Conservation (phyloP, 2,888 invertebrate species). For the Eristalinus aeneus region DNA sequence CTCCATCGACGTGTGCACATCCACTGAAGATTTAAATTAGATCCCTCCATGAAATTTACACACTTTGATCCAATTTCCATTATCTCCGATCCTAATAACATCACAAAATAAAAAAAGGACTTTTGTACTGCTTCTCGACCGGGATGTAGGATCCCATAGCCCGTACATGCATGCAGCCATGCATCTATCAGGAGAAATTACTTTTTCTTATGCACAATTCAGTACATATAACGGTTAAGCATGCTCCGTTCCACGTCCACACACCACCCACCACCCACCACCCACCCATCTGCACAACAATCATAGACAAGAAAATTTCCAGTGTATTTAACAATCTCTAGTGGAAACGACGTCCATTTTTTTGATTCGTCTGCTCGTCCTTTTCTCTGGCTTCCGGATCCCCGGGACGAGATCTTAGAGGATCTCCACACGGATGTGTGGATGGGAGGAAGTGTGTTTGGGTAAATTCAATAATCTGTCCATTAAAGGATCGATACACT, state of each 20-base stretch:
- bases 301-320: conserved; percentile 62
- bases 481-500: conserved; percentile 66
- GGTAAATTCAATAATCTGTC: conserved; percentile 67
- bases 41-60: conserved; percentile 25
- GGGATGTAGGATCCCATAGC: conserved; percentile 4
- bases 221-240: conserved; percentile 40
- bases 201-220: conserved; percentile 48
- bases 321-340: conserved; percentile 61
- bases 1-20: neutral
- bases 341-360: neutral
- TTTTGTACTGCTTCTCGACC: neutral
- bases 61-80: conserved; percentile 53
- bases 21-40: conserved; percentile 7
- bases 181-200: conserved; percentile 52
- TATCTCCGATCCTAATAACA: conserved; percentile 50
- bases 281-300: conserved; percentile 51
- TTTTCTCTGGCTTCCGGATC: neutral
- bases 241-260: conserved; percentile 8
- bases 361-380: neutral
- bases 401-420: neutral
- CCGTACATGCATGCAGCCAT: conserved; percentile 20
- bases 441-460: neutral
- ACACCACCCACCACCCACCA: neutral
- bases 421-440: neutral
- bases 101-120: conserved; percentile 29